phyloP scores from a whole-genome alignment of 2,797 vertebrate species.

The Echiichthys vipera region DNA sequence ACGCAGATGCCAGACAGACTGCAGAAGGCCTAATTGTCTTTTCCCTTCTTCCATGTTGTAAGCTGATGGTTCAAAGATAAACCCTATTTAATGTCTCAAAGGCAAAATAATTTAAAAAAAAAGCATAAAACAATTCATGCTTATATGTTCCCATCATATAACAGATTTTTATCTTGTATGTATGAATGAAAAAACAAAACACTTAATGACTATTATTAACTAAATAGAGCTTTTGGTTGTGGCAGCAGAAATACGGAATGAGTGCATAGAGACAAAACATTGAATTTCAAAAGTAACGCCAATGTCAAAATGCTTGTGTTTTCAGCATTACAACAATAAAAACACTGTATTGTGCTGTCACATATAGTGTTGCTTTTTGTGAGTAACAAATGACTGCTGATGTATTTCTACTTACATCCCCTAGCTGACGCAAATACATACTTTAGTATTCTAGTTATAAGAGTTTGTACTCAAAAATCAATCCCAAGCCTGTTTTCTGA shows the following conservation, averaged over 20 bases:
- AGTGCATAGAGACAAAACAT: conserved; percentile 8
- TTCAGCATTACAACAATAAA: not conserved
- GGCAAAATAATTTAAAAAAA: conserved; percentile 32
- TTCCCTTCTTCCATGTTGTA: conserved; percentile 12
- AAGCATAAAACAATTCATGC: conserved; percentile 30
- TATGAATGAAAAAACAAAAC: conserved; percentile 34
- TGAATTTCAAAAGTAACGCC: conserved; percentile 2
- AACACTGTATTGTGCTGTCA: not conserved
- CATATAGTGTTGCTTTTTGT: not conserved
- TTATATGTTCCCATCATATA: conserved; percentile 16
- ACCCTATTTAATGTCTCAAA: conserved; percentile 38
- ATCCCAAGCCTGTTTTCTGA: not conserved
- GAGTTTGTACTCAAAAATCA: not conserved
- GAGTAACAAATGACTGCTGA: not conserved
- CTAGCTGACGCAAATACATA: not conserved
- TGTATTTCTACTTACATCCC: not conserved
- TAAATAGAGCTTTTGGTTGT: not conserved
- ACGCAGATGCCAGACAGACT: conserved; percentile 61
- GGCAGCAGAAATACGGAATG: not conserved
- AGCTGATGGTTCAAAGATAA: conserved; percentile 44
- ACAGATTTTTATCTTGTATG: not conserved
- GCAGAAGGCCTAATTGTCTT: conserved; percentile 25
- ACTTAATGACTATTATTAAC: conserved; percentile 26
- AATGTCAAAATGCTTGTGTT: not conserved
- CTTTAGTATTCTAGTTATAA: not conserved